Evolutionary conservation across 1,140 invertebrate species (phyloP), one percentile per base, ranked within the genome.

Genomic region (Diprion similis): DNA sequence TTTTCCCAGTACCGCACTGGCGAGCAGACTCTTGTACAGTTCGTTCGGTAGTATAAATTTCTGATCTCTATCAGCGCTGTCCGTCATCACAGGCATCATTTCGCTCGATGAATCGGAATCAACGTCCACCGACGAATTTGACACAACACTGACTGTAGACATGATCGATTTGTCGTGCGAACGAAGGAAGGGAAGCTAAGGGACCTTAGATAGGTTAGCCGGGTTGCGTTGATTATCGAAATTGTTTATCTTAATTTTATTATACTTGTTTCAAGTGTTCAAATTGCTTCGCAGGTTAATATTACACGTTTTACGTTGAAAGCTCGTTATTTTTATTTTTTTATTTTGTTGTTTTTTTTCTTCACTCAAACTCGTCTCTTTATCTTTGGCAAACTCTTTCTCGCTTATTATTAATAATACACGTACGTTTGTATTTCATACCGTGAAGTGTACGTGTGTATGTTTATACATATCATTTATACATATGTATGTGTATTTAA

Each of bases 11-110:
- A 92, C 91, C 10, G 91, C 91, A 81, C 90, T 94, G 19, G 93
- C 93, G 76, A 95, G 85, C 67, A 95, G 89, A 80, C 91, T 95
- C 83, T 94, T 94, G 82, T 95, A 95, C 75, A 95, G 87, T 79
- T 95, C 93, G 72, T 93, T 91, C 9, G 93, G 93, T 74, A 94
- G 87, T 15, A 94, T 84, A 79, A 94, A 93, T 77, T 88, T 88
- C 66, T 84, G 83, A 45, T 88, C 85, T 67, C 77, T 71, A 45
- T 79, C 79, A 66, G 67, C 78, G 37, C 45, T 24, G 47, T 37
- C 37, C 68, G 48, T 66, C 66, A 46, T 47, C 75, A 24, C 70
- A 48, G 51, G 18, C 17, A 47, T 48, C 59, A 46, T 45, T 45
- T 86, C 84, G 77, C 85, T 86, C 70, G 87, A 88, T 17, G 85